Percentiles rank a stretch among this genome's conserved stretches.
Evolutionary conservation across 2,113 vertebrate species (phyloP).

Genomic region (Rhodinocichla rosea): DNA sequence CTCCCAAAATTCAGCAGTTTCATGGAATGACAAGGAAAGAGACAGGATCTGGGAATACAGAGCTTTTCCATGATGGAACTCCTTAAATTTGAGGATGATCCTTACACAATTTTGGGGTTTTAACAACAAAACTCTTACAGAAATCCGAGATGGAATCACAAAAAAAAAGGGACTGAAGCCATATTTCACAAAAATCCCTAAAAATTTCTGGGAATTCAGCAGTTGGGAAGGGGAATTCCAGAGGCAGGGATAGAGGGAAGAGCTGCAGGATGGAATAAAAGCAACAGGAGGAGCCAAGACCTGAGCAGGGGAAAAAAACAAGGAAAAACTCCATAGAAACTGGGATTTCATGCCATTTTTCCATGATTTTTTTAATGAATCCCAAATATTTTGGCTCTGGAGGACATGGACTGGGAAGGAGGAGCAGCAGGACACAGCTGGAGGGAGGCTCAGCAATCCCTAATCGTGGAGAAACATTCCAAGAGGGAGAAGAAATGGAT

Average conservation of each 20-base stretch:
- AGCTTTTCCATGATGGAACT: background rate
- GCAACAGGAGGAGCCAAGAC: background rate
- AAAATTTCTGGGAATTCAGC: background rate
- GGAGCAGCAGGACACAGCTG: background rate
- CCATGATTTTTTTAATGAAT: background rate
- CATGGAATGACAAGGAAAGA: background rate
- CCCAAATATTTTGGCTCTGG: too few species aligned
- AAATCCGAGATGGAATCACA: background rate
- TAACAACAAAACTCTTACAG: background rate
- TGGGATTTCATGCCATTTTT: background rate
- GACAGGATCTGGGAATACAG: background rate
- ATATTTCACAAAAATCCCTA: background rate
- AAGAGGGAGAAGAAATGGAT: fast-evolving
- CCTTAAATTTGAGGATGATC: background rate
- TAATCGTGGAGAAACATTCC: fast-evolving
- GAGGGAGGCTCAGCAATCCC: background rate
- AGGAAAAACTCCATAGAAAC: background rate
- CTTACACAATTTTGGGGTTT: background rate
- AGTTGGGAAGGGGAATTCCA: background rate
- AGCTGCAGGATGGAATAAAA: background rate
- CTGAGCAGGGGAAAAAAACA: background rate
- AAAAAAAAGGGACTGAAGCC: background rate
- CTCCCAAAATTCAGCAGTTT: background rate
- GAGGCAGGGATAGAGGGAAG: background rate
- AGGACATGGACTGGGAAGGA: background rate